These are phyloP conservation scores for Pithys albifrons DNA, from an alignment of 2,113 vertebrate genomes.

Conservation along the genomic window DNA sequence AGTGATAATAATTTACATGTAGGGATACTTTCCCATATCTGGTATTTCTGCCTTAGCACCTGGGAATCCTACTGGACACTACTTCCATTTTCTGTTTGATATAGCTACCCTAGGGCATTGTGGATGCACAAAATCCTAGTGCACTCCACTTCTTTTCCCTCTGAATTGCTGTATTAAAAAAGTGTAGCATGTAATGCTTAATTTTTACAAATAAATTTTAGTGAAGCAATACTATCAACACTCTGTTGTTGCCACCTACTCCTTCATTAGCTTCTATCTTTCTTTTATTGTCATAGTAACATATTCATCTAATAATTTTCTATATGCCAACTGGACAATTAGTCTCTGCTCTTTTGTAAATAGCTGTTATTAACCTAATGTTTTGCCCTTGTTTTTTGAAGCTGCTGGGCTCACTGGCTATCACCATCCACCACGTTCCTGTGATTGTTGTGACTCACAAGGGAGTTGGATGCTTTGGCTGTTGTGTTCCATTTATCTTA, in stretches of 20 bases:
- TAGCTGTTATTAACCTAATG: not conserved
- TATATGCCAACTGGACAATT: not conserved
- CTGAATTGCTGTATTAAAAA: not conserved
- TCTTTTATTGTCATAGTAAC: not conserved
- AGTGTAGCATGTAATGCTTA: not conserved
- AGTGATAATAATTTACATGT: not conserved
- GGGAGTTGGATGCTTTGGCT: not conserved
- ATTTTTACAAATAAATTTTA: not conserved
- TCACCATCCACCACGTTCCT: not conserved
- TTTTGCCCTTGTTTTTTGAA: not conserved
- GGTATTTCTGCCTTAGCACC: not conserved
- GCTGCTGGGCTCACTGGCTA: not conserved
- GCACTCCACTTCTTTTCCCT: not conserved
- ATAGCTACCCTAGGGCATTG: not conserved
- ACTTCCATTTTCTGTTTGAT: not conserved
- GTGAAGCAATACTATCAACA: not conserved
- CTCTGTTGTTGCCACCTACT: not conserved
- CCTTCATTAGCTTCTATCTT: not conserved
- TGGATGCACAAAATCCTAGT: not conserved
- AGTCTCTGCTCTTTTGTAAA: not conserved
- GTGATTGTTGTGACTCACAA: not conserved
- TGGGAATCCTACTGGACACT: not conserved
- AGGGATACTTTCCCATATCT: not conserved
- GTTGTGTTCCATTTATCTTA: not conserved
- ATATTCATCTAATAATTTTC: not conserved